phyloP scores from a whole-genome alignment of 1,140 invertebrate genomes.

The Chymomyza costata region DNA sequence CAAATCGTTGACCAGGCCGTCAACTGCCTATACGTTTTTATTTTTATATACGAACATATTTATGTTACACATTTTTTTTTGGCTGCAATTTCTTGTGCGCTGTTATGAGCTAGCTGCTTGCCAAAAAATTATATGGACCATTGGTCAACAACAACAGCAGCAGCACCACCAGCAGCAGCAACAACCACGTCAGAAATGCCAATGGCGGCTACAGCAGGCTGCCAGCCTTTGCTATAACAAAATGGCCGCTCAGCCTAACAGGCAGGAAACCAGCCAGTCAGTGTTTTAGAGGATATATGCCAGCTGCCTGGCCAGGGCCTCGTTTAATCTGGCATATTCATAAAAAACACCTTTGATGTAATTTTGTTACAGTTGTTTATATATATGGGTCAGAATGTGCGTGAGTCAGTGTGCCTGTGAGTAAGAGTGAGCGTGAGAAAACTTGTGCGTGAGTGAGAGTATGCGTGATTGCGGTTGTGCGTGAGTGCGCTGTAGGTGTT shows the following conservation, averaged over 20 bases:
- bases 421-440: too few relatives aligned
- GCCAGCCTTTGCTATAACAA: conserved; percentile 40
- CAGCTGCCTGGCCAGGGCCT: conserved; percentile 2
- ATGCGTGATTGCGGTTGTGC: conserved; percentile 7
- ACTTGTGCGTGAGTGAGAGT: too few relatives aligned
- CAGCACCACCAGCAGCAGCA: conserved; percentile 21
- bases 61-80: too few relatives aligned
- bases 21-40: too few relatives aligned
- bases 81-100: conserved; percentile 39
- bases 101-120: conserved; percentile 63
- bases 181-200: conserved; percentile 13
- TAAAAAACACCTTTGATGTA: conserved; percentile 68
- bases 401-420: too few relatives aligned
- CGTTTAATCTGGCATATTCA: conserved; percentile 53
- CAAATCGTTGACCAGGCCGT: too few relatives aligned
- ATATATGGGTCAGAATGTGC: too few relatives aligned
- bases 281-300: too few relatives aligned
- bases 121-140: conserved; percentile 71
- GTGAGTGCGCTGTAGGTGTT: conserved; percentile 2
- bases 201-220: conserved; percentile 6
- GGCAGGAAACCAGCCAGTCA: too few relatives aligned
- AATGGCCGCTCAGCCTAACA: conserved; percentile 5
- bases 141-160: conserved; percentile 49
- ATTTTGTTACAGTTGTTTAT: conserved; percentile 67
- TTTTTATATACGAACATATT: too few relatives aligned